Evolutionary conservation across 2,113 vertebrate genomes (phyloP), one percentile per base, ranked within the genome.

Genomic region (Genyomyrus donnyi): DNA sequence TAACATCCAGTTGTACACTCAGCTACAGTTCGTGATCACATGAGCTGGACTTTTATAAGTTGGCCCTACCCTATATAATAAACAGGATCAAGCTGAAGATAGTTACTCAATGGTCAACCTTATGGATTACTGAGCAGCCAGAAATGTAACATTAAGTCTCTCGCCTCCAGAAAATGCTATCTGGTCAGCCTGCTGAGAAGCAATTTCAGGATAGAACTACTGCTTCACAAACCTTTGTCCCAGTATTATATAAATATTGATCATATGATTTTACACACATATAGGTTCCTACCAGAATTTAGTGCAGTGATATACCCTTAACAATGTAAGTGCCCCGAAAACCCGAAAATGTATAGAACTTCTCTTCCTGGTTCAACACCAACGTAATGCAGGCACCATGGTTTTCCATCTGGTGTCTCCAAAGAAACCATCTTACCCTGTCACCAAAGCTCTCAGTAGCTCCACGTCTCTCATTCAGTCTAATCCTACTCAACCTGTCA

Each of bases 91-190:
- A 48, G 45, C 46, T 53, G 49, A 49, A 87, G 49, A 31, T 27
- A 70, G 19, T n/a, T 19, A 21, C 85, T 86, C 7, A 86, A 10
- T 7, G n/a, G n/a, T 87, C 27, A 87, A 53, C 85, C 6, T 52
- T 87, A 87, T 52, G 85, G 49, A 31, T 46, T 46, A 50, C n/a
- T 87, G 85, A 87, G 49, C 85, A 87, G 70, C 70, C n/a, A 35
- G 10, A 15, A 35, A 74, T 74, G 11, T 74, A 74, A 52, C 85
- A 53, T n/a, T 50, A 52, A 87, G 48, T 53, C 24, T 10, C 24
- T 87, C 24, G 39, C 48, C 9, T 1, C n/a, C 85, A 27, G 46
- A 50, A 86, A 86, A 24, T 48, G 85, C 24, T 45, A 50, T 52
- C 19, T n/a, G 27, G 13, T 86, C 85, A 50, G n/a, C n/a, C 13